Base-by-base conservation (phyloP, 2,797 vertebrate genomes). In the Falco rusticolus region DNA sequence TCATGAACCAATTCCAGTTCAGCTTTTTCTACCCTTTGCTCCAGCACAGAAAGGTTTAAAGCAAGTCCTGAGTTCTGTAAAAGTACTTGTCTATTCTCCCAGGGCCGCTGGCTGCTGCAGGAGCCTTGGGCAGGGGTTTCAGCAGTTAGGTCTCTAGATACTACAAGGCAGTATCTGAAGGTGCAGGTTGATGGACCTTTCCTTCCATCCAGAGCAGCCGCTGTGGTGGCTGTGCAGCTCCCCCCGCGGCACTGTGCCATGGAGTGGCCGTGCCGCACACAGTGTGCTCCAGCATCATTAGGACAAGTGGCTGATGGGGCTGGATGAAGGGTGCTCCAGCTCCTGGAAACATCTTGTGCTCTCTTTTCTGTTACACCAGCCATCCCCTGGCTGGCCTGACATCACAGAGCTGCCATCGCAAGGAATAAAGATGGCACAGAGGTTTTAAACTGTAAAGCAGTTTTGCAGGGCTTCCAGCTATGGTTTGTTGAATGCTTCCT, bases 171-270 rank as follows among this genome's bases (percentile, higher is more conserved):
- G 63, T 28, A n/a, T 51, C 34, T 26, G 15, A n/a, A 60, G 28
- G 16, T 59, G 17, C 0, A 0, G 28, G 31, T 22, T 1, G 3
- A 47, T 26, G 18, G 63, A 76, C 21, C 3, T 59, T 47, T 79
- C 53, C 45, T 80, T 65, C 25, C 78, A 50, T 37, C 37, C 37
- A 37, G 43, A 70, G 41, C 34, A 64, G 31, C 31, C 0, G 0
- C 65, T 39, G 50, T 41, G 54, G 26, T 20, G 48, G 12, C 66
- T 68, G 53, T 63, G 74, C 63, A 1, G 0, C 53, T 59, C 48
- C 19, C 56, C 20, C 39, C 0, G 0, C 1, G 3, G 5, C 41
- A 61, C 57, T 74, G 85, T 45, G 68, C 71, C 0, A 0, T 29
- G 60, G n/a, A 43, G 41, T 9, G 69, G 16, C 78, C 1, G 2